Percentiles rank a stretch among this genome's conserved stretches.
Evolutionary conservation across 2,888 invertebrate genomes (phyloP).

Genomic region (Alloscopus bannaensis): DNA sequence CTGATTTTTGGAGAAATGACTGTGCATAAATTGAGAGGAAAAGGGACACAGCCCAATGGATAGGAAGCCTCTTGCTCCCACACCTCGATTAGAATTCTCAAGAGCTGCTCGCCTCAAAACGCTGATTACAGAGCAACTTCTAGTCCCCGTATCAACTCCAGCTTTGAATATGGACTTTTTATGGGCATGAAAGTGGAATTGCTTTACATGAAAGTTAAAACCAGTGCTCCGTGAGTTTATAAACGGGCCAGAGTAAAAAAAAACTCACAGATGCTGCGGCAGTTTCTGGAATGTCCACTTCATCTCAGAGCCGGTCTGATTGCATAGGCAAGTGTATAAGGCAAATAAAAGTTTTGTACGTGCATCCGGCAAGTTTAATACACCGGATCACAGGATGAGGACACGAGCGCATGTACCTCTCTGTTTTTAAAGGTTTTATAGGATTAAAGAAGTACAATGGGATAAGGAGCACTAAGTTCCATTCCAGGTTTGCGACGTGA

Average conservation of each 20-base stretch:
- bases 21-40: constrained; percentile 55
- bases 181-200: constrained; percentile 63
- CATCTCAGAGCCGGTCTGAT: constrained; percentile 33
- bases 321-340: constrained; percentile 1
- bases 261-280: constrained; percentile 48
- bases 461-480: too few relatives aligned
- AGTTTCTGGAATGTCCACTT: constrained; percentile 57
- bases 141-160: constrained; percentile 45
- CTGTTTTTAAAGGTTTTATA: too few relatives aligned
- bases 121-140: constrained; percentile 46
- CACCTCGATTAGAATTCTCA: constrained; percentile 46
- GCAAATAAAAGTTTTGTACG: constrained; percentile 19
- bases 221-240: constrained; percentile 50
- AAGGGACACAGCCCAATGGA: constrained; percentile 13
- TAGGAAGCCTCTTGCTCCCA: neutral
- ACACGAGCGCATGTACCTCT: too few relatives aligned
- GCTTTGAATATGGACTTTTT: constrained; percentile 47
- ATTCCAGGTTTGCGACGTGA: constrained; percentile 47
- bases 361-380: too few relatives aligned
- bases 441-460: too few relatives aligned
- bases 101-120: constrained; percentile 49
- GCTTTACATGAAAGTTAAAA: constrained; percentile 38
- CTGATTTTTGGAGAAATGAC: constrained; percentile 61
- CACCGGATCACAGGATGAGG: too few relatives aligned
- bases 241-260: constrained; percentile 50